Conservation (phyloP, 2,113 vertebrate species). For the Patagioenas fasciata region DNA sequence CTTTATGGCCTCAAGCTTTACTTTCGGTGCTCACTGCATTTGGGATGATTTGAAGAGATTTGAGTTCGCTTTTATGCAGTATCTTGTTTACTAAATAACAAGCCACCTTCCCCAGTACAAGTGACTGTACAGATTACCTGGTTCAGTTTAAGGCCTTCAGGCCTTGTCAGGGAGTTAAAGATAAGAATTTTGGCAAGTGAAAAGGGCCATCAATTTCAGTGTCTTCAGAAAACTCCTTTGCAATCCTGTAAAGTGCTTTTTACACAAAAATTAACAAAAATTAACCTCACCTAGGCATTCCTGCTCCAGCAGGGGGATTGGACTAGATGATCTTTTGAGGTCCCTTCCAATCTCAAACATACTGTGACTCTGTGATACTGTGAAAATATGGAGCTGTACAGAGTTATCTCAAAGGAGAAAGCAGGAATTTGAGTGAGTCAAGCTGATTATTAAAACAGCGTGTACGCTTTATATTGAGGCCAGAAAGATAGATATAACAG, state of each 20-base stretch:
- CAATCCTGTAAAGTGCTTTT: not conserved
- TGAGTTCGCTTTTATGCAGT: not conserved
- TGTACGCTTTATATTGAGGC: not conserved
- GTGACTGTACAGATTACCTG: not conserved
- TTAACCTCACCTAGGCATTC: too few relatives aligned
- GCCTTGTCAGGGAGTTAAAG: not conserved
- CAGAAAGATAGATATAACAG: not conserved
- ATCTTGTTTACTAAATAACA: not conserved
- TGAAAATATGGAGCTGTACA: not conserved
- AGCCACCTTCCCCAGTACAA: not conserved
- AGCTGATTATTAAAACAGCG: not conserved
- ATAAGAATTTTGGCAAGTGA: not conserved
- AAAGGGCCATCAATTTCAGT: not conserved
- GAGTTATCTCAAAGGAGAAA: not conserved
- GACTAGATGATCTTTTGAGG: too few relatives aligned
- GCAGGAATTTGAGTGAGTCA: not conserved
- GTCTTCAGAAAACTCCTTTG: not conserved
- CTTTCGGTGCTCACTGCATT: not conserved
- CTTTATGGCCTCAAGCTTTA: not conserved
- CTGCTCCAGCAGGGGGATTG: too few relatives aligned
- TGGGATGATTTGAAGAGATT: not conserved
- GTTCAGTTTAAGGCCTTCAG: not conserved
- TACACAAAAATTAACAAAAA: not conserved
- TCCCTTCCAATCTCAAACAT: too few relatives aligned
- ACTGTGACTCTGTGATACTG: too few relatives aligned